A percentile compares a stretch with the other conserved stretches of the same genome.
phyloP scores from a whole-genome alignment of 2,113 vertebrate genomes.

The Melierax canorus region DNA sequence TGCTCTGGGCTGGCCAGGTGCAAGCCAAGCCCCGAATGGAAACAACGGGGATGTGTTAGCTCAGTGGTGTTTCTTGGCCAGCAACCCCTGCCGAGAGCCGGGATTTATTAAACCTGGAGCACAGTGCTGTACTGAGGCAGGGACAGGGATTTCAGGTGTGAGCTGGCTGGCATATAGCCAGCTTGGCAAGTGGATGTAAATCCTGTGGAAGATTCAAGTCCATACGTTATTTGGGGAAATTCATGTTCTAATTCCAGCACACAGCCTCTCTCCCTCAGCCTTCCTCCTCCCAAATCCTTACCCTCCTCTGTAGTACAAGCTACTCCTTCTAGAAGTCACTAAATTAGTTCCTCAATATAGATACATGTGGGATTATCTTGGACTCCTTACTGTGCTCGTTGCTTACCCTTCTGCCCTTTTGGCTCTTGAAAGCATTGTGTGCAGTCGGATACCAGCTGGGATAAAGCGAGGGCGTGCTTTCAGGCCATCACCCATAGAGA shows the following conservation, averaged over 20 bases:
- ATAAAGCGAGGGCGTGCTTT: not conserved
- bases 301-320: not conserved
- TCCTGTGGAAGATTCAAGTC: not conserved
- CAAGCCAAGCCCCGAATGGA: not conserved
- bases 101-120: not conserved
- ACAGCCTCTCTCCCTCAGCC: not conserved
- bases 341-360: not conserved
- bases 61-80: not conserved
- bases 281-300: not conserved
- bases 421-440: not conserved
- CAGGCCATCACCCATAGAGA: not conserved
- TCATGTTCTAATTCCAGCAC: not conserved
- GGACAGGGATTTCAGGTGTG: not conserved
- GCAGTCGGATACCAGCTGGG: accelerated
- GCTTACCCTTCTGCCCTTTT: not conserved
- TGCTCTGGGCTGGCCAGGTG: not conserved
- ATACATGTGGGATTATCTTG: not conserved
- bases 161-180: not conserved
- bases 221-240: not conserved
- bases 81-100: not conserved
- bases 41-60: not conserved
- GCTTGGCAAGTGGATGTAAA: not conserved
- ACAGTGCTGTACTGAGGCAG: not conserved
- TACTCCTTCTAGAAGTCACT: not conserved
- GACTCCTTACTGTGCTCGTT: not conserved